phyloP scores from a whole-genome alignment of 92 coral and sea anemone genomes.

The Porites evermanni region DNA sequence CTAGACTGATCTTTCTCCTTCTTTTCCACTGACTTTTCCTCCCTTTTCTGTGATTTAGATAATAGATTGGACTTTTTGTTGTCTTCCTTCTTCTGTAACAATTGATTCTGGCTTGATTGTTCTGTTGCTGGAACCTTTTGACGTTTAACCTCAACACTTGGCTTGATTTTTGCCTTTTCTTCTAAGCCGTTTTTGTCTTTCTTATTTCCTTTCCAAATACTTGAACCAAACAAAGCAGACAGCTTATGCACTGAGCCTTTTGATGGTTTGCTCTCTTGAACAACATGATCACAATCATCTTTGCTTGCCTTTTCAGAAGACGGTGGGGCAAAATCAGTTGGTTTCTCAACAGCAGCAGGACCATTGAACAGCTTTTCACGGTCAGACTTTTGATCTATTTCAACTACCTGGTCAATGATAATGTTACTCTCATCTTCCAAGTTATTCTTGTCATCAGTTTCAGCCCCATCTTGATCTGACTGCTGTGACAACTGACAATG shows the following conservation, averaged over 20 bases:
- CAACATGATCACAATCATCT: not conserved
- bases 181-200: conserved; percentile 62
- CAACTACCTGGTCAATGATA: not conserved
- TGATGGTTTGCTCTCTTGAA: conserved; percentile 31
- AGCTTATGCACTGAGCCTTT: conserved; percentile 84
- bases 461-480: conserved; percentile 21
- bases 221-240: conserved; percentile 83
- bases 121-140: not conserved
- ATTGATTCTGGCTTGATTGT: not conserved
- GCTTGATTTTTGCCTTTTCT: conserved; percentile 52
- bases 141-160: conserved; percentile 3
- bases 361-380: not conserved
- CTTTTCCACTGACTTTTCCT: conserved; percentile 18
- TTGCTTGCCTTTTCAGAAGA: not conserved
- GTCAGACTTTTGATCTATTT: not conserved
- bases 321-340: not conserved
- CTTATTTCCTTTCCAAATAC: conserved; percentile 69
- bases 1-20: conserved; percentile 24
- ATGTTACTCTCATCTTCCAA: not conserved
- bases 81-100: conserved; percentile 19
- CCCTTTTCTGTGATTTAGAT: conserved; percentile 14
- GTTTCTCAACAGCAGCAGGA: not conserved
- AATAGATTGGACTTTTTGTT: conserved; percentile 31
- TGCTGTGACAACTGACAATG: conserved; percentile 62
- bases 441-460: conserved; percentile 21